Evolutionary conservation across 2,888 invertebrate genomes (phyloP).

Genomic region (Nemapogon koenigi): DNA sequence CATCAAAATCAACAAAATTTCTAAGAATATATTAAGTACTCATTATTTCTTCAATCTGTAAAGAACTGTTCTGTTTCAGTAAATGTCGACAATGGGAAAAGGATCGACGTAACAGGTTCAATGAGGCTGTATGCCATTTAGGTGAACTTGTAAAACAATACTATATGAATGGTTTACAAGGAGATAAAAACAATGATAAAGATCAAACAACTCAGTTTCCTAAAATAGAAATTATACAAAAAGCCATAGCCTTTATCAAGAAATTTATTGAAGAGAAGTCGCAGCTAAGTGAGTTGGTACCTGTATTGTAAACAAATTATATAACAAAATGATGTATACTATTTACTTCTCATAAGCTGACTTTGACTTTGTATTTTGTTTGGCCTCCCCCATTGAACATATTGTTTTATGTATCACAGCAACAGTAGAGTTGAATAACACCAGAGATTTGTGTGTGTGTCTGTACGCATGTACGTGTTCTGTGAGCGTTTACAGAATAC

Average conservation of each 20-base stretch:
- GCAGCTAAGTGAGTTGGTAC: constrained; percentile 40
- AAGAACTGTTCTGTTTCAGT: constrained; percentile 44
- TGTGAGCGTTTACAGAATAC: too few species aligned
- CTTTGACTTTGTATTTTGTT: too few species aligned
- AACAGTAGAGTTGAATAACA: too few species aligned
- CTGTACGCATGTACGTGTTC: too few species aligned
- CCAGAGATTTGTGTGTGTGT: too few species aligned
- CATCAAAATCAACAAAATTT: too few species aligned
- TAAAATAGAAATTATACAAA: constrained; percentile 51
- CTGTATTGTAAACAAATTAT: not conserved
- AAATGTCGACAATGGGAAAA: constrained; percentile 75
- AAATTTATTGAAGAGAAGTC: constrained; percentile 40
- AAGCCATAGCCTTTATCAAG: constrained; percentile 42
- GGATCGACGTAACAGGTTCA: constrained; percentile 71
- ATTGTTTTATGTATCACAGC: too few species aligned
- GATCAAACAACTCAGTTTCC: constrained; percentile 41
- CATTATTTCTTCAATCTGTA: too few species aligned
- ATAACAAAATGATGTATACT: too few species aligned
- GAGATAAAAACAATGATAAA: constrained; percentile 18
- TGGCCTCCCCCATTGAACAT: too few species aligned
- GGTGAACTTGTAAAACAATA: constrained; percentile 42
- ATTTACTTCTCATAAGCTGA: too few species aligned
- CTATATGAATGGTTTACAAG: constrained; percentile 30
- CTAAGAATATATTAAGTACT: too few species aligned
- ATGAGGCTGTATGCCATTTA: constrained; percentile 48